Evolutionary conservation across 2,888 invertebrate species (phyloP), one percentile per base, ranked within the genome.

Genomic region (Physocephala rufipes): DNA sequence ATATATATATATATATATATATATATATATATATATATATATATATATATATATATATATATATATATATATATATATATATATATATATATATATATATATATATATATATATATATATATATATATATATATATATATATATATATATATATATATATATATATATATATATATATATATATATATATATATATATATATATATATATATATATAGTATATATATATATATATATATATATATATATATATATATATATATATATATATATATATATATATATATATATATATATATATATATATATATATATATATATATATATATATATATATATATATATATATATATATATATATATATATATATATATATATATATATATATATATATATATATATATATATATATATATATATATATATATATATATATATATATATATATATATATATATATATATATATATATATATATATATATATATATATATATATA

Each of bases 111-210:
- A 58, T 28, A 26, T 58, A 7, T 36, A n/a, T n/a, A n/a, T n/a
- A n/a, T n/a, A n/a, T n/a, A n/a, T n/a, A n/a, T n/a, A n/a, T n/a
- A n/a, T n/a, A n/a, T n/a, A n/a, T n/a, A n/a, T n/a, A n/a, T n/a
- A n/a, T 67, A 73, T 45, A 63, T 43, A 36, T 12, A 53, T 53
- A 53, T 1, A 3, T 53, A 53, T 53, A 21, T 12, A 9, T 2
- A n/a, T n/a, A 53, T 21, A 16, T 21, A 65, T 58, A 68, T 66
- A 70, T 69, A 73, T 71, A 74, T 70, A 74, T 65, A 72, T 68
- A 73, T 71, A 74, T 72, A 69, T 75, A 64, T 68, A 70, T 71
- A 71, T 75, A 76, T 71, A 76, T 76, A 77, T 72, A 74, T 63
- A 71, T 71, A 67, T 53, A 69, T 67, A 68, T 16, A 47, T 47